These are phyloP conservation scores for Cotesia congregata DNA, from an alignment of 2,888 invertebrate species.

Conservation along the genomic window DNA sequence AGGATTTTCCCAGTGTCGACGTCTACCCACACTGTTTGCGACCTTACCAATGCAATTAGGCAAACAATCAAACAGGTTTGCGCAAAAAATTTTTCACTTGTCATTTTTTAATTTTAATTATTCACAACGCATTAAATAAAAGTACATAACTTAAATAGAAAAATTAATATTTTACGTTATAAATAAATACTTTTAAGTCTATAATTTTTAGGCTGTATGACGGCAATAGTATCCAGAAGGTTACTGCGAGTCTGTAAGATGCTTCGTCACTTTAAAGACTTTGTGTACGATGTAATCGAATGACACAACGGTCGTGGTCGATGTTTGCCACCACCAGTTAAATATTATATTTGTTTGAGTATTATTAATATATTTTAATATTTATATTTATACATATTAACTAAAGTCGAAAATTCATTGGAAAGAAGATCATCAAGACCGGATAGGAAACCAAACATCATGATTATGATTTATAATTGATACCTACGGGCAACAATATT, in stretches of 20 bases:
- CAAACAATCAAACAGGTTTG: no score
- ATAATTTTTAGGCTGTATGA: not conserved
- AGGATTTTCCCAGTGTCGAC: slow-evolving; percentile 36
- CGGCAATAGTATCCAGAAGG: not conserved
- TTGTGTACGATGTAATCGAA: not conserved
- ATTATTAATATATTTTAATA: not conserved
- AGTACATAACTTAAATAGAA: no score
- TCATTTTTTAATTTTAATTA: no score
- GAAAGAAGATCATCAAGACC: no score
- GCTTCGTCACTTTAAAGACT: not conserved
- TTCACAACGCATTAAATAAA: no score
- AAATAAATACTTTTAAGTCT: not conserved
- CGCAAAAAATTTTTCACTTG: no score
- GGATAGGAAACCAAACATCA: no score
- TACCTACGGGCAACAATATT: no score
- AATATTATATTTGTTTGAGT: not conserved
- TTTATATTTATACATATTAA: not conserved
- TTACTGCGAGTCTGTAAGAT: not conserved
- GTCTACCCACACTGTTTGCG: slow-evolving; percentile 36
- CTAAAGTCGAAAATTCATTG: not conserved
- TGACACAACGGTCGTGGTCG: not conserved
- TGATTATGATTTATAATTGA: no score
- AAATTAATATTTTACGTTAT: not conserved
- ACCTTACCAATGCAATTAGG: not conserved
- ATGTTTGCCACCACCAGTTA: not conserved